Evolutionary conservation across 2,113 vertebrate species (phyloP), one percentile per base, ranked within the genome.

Genomic region (Camelus bactrianus): DNA sequence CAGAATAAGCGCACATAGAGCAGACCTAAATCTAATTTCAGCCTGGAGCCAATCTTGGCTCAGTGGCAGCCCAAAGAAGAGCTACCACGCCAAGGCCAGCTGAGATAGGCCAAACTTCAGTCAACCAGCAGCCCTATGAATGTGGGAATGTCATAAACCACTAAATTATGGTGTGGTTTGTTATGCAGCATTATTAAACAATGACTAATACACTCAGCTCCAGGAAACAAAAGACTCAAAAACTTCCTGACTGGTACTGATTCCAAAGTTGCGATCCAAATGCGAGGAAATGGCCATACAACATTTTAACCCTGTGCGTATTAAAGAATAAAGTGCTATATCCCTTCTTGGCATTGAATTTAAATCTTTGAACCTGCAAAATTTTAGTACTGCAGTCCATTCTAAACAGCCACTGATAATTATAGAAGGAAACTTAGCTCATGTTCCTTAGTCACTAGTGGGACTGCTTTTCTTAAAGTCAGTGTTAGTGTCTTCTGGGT

Each of bases 241-340:
- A 48, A 4, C 32, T 83, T 97, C 97, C 60, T 79, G 90, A 69
- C 38, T 93, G 91, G 81, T 95, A 94, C 91, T 84, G 56, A 0
- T 0, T 94, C 82, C 75, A 54, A 87, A 97, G 79, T 26, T 86
- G 38, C 91, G 94, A 97, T 6, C 65, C 83, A 88, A 94, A 97
- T 96, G 88, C 92, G 80, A 97, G 11, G 16, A 72, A 95, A 90
- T 70, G 10, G 9, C 32, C 28, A 26, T 42, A 82, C 0, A 85
- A 32, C 32, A 88, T 95, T 93, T 88, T 81, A 56, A 92, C 46
- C 76, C 93, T 58, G 87, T 87, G 10, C 50, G 24, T 65, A 95
- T 96, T 10, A 48, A 90, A 85, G 50, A 89, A 35, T 48, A 95
- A 95, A 96, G 82, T 84, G 89, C 46, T 90, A 87, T 26, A 67